phyloP scores from a whole-genome alignment of 2,888 invertebrate species.

The Cactoblastis cactorum region DNA sequence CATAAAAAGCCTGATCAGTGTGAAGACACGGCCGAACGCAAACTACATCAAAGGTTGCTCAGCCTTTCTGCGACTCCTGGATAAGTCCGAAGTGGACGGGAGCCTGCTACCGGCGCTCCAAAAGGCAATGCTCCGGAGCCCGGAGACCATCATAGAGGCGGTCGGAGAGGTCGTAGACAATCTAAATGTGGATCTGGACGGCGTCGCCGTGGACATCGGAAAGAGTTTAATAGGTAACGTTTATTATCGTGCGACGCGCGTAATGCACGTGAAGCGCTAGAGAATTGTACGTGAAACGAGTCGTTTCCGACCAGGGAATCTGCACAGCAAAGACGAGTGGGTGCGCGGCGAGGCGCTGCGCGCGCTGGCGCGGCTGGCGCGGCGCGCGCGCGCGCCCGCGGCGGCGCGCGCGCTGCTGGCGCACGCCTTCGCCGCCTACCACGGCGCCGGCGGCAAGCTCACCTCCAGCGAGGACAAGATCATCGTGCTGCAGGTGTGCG shows the following conservation, averaged over 20 bases:
- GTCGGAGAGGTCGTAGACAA: slow-evolving; percentile 87
- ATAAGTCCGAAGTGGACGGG: slow-evolving; percentile 84
- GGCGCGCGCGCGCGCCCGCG: slow-evolving; percentile 83
- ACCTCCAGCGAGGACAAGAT: slow-evolving; percentile 93
- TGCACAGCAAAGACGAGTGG: slow-evolving; percentile 91
- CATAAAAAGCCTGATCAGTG: slow-evolving; percentile 87
- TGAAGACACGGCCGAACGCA: slow-evolving; percentile 86
- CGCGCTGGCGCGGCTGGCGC: slow-evolving; percentile 84
- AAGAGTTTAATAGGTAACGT: slow-evolving; percentile 86
- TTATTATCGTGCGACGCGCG: no score
- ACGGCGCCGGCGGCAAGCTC: slow-evolving; percentile 94
- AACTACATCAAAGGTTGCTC: slow-evolving; percentile 83
- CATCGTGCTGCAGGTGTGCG: slow-evolving; percentile 85
- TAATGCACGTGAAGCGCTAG: no score
- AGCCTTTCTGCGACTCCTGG: slow-evolving; percentile 81
- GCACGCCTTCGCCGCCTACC: slow-evolving; percentile 87
- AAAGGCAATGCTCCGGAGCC: slow-evolving; percentile 94
- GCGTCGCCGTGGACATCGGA: slow-evolving; percentile 87
- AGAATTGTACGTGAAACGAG: no score
- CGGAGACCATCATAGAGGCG: slow-evolving; percentile 92
- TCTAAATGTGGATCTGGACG: slow-evolving; percentile 87
- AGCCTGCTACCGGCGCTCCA: slow-evolving; percentile 90
- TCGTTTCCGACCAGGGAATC: slow-evolving; percentile 85
- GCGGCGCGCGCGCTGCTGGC: slow-evolving; percentile 84
- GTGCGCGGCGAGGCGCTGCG: slow-evolving; percentile 86